phyloP scores from a whole-genome alignment of 2,113 vertebrate species.

The Rhadina sibilatrix region DNA sequence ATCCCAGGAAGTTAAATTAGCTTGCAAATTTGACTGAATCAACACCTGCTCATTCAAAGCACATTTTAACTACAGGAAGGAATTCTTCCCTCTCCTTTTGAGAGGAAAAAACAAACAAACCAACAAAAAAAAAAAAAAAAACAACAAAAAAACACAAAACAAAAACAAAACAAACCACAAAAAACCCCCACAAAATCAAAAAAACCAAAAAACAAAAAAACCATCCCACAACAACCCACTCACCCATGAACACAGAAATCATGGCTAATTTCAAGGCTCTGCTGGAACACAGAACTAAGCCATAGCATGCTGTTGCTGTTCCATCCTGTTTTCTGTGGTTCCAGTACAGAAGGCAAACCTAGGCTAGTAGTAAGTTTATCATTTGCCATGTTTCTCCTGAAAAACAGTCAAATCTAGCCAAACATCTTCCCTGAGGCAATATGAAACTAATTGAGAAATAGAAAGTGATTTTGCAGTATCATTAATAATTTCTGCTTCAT shows the following conservation, averaged over 20 bases:
- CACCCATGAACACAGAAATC: not conserved
- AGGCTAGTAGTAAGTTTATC: not conserved
- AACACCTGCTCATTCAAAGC: constrained; percentile 44
- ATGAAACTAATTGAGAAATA: not conserved
- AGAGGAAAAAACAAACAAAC: not conserved
- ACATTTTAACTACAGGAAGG: constrained; percentile 38
- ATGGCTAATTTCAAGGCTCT: constrained; percentile 3
- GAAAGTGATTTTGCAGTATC: not conserved
- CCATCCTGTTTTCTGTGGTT: not conserved
- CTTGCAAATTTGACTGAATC: constrained; percentile 33
- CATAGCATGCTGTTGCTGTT: not conserved
- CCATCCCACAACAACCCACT: not conserved
- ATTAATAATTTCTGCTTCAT: not conserved
- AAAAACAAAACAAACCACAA: not conserved
- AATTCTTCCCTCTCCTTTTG: constrained; percentile 21
- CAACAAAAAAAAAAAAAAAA: no score
- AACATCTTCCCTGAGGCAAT: not conserved
- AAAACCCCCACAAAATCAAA: not conserved
- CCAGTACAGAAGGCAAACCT: not conserved
- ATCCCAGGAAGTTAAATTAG: constrained; percentile 53
- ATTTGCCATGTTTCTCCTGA: not conserved
- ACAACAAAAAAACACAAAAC: not conserved
- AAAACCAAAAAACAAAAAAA: not conserved
- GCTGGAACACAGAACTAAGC: not conserved
- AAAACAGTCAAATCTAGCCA: not conserved